phyloP scores from a whole-genome alignment of 1,140 invertebrate species.

The Orius laevigatus region DNA sequence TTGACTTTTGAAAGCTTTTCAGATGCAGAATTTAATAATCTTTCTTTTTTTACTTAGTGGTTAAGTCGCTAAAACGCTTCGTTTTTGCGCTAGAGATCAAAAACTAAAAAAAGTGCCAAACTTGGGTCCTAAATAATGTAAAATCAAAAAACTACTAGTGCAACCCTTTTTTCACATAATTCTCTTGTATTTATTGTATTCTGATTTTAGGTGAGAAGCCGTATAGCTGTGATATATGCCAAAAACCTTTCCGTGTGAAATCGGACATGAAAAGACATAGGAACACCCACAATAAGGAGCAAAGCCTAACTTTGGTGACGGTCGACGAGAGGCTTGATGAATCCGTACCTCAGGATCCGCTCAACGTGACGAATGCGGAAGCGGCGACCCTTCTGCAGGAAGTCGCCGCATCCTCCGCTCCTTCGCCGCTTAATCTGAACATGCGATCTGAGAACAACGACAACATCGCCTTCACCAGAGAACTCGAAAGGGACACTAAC shows the following conservation, averaged over 20 bases:
- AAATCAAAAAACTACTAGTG: too few relatives aligned
- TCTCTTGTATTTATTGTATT: not conserved
- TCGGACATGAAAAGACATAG: conserved; percentile 81
- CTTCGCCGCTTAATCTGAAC: conserved; percentile 5
- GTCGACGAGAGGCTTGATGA: not conserved
- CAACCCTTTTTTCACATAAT: too few relatives aligned
- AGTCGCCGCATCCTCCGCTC: not conserved
- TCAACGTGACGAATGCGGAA: not conserved
- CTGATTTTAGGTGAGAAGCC: conserved; percentile 41
- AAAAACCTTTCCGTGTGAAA: conserved; percentile 65
- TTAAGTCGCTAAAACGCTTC: too few relatives aligned
- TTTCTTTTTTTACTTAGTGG: too few relatives aligned
- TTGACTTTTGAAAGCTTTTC: too few relatives aligned
- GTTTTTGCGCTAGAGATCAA: too few relatives aligned
- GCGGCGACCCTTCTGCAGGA: not conserved
- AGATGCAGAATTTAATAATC: too few relatives aligned
- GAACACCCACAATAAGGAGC: conserved; percentile 49
- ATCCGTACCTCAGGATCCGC: not conserved
- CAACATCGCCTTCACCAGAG: conserved; percentile 1
- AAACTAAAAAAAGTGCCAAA: too few relatives aligned
- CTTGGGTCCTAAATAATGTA: too few relatives aligned
- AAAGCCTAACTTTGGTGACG: not conserved
- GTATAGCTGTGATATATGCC: conserved; percentile 56
- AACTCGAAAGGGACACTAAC: conserved; percentile 4
- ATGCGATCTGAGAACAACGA: conserved; percentile 7